phyloP scores from a whole-genome alignment of 30 jellyfish, hydroid and myxozoan genomes.

The Euphysa ruthae region DNA sequence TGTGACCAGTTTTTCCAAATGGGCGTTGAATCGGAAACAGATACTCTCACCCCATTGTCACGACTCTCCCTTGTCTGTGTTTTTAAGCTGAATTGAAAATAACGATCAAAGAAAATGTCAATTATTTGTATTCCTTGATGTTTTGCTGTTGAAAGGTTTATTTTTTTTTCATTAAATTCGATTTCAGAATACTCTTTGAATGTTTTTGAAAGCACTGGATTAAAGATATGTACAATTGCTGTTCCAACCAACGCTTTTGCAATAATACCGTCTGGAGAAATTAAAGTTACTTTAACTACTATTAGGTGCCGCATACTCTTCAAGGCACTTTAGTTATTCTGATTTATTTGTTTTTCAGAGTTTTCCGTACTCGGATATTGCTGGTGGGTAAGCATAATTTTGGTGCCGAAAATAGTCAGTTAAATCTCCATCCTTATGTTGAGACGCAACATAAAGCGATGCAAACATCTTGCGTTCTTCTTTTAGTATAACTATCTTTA shows the following conservation, averaged over 20 bases:
- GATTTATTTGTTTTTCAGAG: neutral
- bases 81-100: too few relatives aligned
- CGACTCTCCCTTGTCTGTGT: too few relatives aligned
- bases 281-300: neutral
- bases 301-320: neutral
- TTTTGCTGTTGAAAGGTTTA: neutral
- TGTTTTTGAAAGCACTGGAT: neutral
- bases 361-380: neutral
- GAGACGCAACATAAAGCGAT: too few relatives aligned
- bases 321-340: neutral
- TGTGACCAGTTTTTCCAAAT: too few relatives aligned
- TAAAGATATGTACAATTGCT: neutral
- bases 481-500: too few relatives aligned
- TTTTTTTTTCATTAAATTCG: neutral
- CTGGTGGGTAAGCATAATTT: neutral
- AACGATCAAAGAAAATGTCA: too few relatives aligned
- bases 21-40: too few relatives aligned
- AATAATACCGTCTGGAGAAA: neutral
- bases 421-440: too few relatives aligned
- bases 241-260: neutral
- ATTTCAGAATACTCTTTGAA: neutral
- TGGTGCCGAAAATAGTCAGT: too few relatives aligned
- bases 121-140: neutral
- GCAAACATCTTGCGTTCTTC: too few relatives aligned
- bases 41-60: too few relatives aligned